These are phyloP conservation scores for Lomographa bimaculata DNA, from an alignment of 2,888 invertebrate genomes.

Conservation along the genomic window DNA sequence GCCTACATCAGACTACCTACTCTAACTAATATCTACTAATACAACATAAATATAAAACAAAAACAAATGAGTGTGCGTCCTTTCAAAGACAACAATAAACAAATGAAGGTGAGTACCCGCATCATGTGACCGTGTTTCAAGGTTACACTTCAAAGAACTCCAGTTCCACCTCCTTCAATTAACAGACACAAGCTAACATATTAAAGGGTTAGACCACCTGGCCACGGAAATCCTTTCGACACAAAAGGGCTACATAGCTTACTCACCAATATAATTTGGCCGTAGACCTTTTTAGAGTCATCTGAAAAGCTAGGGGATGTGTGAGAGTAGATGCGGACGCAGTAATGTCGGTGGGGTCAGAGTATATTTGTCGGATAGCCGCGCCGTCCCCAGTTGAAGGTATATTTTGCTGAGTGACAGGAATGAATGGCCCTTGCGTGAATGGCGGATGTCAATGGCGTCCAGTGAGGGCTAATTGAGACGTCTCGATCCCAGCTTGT, in stretches of 20 bases:
- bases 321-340: not conserved
- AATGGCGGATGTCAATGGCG: conserved; percentile 62
- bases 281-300: not conserved
- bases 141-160: conserved; percentile 14
- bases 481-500: conserved; percentile 46
- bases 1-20: no score
- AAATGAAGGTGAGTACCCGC: no score
- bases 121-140: no score
- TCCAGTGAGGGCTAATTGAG: conserved; percentile 49
- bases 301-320: not conserved
- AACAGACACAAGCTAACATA: conserved; percentile 38
- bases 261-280: conserved; percentile 1
- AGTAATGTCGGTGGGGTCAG: conserved; percentile 1
- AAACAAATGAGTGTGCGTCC: no score
- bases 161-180: conserved; percentile 40
- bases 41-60: no score
- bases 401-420: conserved; percentile 36
- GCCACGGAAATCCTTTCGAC: conserved; percentile 23
- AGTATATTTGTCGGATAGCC: conserved; percentile 3
- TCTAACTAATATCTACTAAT: no score
- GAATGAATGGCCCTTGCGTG: conserved; percentile 60
- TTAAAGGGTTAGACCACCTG: conserved; percentile 30
- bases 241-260: conserved; percentile 33
- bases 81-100: no score
- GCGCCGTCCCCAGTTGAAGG: no score